These are phyloP conservation scores for Ochotona curzoniae DNA, from an alignment of 2,113 vertebrate genomes.

Conservation along the genomic window DNA sequence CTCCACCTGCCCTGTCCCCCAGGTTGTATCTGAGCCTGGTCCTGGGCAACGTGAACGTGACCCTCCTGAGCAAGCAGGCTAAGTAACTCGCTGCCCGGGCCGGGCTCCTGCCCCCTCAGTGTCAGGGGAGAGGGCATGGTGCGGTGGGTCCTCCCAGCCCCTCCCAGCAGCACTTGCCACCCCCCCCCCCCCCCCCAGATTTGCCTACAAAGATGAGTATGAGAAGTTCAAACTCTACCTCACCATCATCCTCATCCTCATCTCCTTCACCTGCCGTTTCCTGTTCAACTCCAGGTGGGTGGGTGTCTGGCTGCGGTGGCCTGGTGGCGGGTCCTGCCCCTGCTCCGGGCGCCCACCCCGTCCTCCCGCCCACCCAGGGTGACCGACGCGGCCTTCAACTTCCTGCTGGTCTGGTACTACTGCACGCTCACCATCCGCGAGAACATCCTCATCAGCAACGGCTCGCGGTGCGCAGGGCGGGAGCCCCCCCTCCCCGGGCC, in stretches of 20 bases:
- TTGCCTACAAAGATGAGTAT: constrained; percentile 98
- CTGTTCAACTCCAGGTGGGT: constrained; percentile 97
- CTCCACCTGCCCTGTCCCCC: constrained; percentile 21
- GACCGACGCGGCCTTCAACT: constrained; percentile 94
- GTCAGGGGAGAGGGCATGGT: no score
- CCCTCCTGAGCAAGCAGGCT: constrained; percentile 95
- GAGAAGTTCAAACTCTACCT: constrained; percentile 98
- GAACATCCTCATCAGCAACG: constrained; percentile 96
- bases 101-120: background rate
- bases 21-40: constrained; percentile 97
- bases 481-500: background rate
- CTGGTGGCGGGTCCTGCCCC: background rate
- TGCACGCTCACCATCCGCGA: constrained; percentile 97
- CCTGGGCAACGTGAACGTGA: constrained; percentile 96
- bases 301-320: background rate
- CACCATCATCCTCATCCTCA: constrained; percentile 92
- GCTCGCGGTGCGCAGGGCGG: constrained; percentile 90
- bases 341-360: background rate
- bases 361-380: constrained; percentile 82
- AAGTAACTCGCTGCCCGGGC: constrained; percentile 86
- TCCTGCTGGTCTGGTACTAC: constrained; percentile 98
- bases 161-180: background rate
- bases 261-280: constrained; percentile 94
- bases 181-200: constrained; percentile 90
- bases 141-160: background rate